phyloP scores from a whole-genome alignment of 2,113 vertebrate species.

The Climacteris rufus region DNA sequence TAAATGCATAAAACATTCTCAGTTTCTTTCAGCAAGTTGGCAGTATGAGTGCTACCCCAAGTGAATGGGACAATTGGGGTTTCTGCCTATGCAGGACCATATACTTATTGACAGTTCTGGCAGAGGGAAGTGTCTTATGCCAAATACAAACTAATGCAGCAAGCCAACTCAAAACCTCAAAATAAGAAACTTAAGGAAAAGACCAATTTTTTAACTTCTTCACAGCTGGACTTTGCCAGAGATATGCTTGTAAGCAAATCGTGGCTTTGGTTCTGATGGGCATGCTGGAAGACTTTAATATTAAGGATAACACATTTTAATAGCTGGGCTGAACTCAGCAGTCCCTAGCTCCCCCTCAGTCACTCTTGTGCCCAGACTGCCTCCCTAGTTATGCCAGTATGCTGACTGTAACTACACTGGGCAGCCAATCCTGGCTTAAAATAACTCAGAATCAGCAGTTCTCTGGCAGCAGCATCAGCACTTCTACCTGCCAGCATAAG shows the following conservation, averaged over 20 bases:
- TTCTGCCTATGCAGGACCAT: background rate
- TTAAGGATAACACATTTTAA: background rate
- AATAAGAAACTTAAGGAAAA: background rate
- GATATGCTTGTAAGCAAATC: rapidly evolving
- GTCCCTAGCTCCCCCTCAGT: background rate
- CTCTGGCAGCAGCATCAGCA: conserved; percentile 27
- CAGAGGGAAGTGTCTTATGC: background rate
- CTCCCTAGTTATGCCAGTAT: background rate
- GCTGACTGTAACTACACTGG: background rate
- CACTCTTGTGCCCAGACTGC: background rate
- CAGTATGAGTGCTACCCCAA: background rate
- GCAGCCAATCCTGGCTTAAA: conserved; percentile 7
- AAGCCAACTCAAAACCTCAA: background rate
- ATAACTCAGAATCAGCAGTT: conserved; percentile 29
- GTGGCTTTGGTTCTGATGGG: background rate
- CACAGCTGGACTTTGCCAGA: background rate
- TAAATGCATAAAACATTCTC: background rate
- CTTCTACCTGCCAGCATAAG: background rate
- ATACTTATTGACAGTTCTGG: background rate
- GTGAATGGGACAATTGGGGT: background rate
- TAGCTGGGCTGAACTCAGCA: background rate
- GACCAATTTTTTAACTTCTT: background rate
- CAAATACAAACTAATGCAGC: background rate
- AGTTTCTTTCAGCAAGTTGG: background rate
- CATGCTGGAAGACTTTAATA: rapidly evolving